Evolutionary conservation across 2,797 vertebrate genomes (phyloP), one percentile per base, ranked within the genome.

Genomic region (Hipposideros larvatus): DNA sequence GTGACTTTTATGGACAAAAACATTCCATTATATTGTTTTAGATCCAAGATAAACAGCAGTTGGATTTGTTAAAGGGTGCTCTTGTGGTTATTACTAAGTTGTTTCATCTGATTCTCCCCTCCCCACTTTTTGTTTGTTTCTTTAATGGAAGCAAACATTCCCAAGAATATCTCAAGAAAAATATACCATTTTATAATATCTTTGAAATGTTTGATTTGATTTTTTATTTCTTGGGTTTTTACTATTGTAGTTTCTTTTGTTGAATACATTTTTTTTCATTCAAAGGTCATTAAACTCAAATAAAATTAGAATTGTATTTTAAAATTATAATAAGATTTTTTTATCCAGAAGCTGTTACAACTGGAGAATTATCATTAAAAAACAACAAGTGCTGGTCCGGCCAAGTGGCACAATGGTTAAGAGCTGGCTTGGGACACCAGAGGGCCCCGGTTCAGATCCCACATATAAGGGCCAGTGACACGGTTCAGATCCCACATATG

Each of bases 1-100:
- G 85, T 97, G 95, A 98, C 97, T 97, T 98, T 98, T 98, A 97
- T 97, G 90, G 91, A 97, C 84, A 96, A 91, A 94, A 91, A 74
- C 96, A 98, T 97, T 90, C 73, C 79, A 96, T 98, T 98, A 97
- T 95, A 90, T 91, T 97, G 84, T 46, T 98, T 97, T 96, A 95
- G 59, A 97, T 88, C 61, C 14, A 77, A 96, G 65, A 97, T 80
- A 96, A 96, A 88, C 13, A 94, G 68, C 78, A 97, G 87, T 97
- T 94, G 79, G 55, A 95, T 94, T 97, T 97, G 63, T 89, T 96
- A 91, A 83, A 88, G 91, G 94, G 96, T 97, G 55, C 92, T 94
- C 87, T 96, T 88, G 92, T 95, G 90, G 79, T 57, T 93, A 92
- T 77, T 97, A 93, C 34, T n/a, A 11, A 83, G 70, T n/a, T 83